Percentiles rank a stretch among this genome's conserved stretches.
phyloP scores from a whole-genome alignment of 2,888 invertebrate genomes.

The Kryphioiulus occultus region DNA sequence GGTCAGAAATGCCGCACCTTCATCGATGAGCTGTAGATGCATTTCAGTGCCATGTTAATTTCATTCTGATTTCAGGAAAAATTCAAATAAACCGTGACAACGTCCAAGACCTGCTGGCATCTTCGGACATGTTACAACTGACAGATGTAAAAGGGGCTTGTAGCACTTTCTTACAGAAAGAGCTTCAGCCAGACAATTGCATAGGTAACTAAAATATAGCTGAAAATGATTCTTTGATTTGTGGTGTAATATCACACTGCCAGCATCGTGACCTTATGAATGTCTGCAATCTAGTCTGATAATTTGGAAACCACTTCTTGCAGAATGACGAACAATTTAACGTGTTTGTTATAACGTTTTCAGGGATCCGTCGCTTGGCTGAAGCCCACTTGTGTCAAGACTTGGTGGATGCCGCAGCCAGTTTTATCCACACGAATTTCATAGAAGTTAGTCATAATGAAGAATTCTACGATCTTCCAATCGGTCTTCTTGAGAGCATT shows the following conservation, averaged over 20 bases:
- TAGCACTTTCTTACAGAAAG: slow-evolving; percentile 82
- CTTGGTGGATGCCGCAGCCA: slow-evolving; percentile 77
- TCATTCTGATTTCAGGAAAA: slow-evolving; percentile 33
- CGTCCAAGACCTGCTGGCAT: slow-evolving; percentile 86
- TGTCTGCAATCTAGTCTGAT: too few relatives aligned
- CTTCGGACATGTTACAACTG: slow-evolving; percentile 90
- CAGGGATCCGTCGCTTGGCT: slow-evolving; percentile 73
- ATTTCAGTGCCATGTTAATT: background rate
- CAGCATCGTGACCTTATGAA: too few relatives aligned
- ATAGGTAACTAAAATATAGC: slow-evolving; percentile 69
- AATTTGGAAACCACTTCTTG: too few relatives aligned
- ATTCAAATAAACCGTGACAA: slow-evolving; percentile 59
- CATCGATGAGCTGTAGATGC: background rate
- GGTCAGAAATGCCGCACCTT: slow-evolving; percentile 13
- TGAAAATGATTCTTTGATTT: too few relatives aligned
- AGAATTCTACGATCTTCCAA: slow-evolving; percentile 83
- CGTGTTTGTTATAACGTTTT: slow-evolving; percentile 21
- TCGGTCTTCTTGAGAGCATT: slow-evolving; percentile 77
- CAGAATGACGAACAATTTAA: background rate
- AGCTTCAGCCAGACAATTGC: slow-evolving; percentile 85
- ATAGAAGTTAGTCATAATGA: slow-evolving; percentile 80
- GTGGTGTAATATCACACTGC: too few relatives aligned
- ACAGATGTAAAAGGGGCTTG: slow-evolving; percentile 84
- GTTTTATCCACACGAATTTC: slow-evolving; percentile 86
- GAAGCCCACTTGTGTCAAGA: slow-evolving; percentile 84